These are phyloP conservation scores for Dicaeum eximium DNA, from an alignment of 2,113 vertebrate genomes.

Conservation along the genomic window DNA sequence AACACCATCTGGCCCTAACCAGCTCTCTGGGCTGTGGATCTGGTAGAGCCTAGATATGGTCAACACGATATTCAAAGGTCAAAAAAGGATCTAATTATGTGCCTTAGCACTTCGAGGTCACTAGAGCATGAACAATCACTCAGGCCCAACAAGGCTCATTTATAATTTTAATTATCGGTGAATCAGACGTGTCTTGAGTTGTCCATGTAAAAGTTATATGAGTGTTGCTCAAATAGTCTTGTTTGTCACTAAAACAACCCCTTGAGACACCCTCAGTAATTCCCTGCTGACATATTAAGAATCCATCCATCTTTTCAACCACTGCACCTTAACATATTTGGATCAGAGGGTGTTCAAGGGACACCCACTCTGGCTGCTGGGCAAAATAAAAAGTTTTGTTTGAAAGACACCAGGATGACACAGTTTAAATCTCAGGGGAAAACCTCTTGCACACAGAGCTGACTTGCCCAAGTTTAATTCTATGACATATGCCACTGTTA, in stretches of 20 bases:
- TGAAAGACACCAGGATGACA: neutral
- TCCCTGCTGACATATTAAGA: slow-evolving; percentile 65
- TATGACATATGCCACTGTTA: rapidly evolving
- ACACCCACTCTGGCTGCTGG: neutral
- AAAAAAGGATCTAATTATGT: slow-evolving; percentile 74
- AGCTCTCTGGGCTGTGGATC: slow-evolving; percentile 65
- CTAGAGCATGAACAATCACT: slow-evolving; percentile 71
- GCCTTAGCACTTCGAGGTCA: slow-evolving; percentile 68
- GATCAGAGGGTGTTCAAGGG: too few relatives aligned
- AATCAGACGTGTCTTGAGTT: slow-evolving; percentile 71
- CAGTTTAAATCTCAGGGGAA: neutral
- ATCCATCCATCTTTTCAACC: slow-evolving; percentile 31
- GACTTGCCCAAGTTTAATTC: neutral
- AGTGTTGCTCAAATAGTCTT: slow-evolving; percentile 71
- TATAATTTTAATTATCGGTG: slow-evolving; percentile 78
- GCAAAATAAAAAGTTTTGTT: neutral
- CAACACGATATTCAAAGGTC: slow-evolving; percentile 73
- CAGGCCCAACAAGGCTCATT: slow-evolving; percentile 76
- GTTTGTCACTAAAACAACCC: slow-evolving; percentile 65
- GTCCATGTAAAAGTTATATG: slow-evolving; percentile 64
- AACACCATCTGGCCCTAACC: slow-evolving; percentile 72
- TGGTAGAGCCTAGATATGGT: slow-evolving; percentile 66
- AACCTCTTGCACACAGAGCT: neutral
- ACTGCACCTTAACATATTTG: neutral
- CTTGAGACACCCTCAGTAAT: slow-evolving; percentile 48